Evolutionary conservation across 2,113 vertebrate genomes (phyloP).

Genomic region (Nothoprocta perdicaria): DNA sequence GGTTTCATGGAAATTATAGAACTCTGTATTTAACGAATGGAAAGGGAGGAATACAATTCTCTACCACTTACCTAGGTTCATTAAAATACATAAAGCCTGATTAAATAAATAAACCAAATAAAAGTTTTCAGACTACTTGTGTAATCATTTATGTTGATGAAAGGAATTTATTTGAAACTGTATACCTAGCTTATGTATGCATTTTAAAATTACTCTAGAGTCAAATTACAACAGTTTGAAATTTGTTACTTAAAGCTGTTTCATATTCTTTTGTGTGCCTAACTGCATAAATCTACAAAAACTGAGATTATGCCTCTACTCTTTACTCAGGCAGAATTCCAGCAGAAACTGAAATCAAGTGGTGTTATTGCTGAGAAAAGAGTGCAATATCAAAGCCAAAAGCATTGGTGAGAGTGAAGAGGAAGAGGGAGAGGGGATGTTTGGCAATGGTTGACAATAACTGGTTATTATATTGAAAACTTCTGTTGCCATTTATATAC

Average conservation of each 20-base stretch:
- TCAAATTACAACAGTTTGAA: not conserved
- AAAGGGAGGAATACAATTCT: not conserved
- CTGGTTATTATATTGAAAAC: not conserved
- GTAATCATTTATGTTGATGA: slow-evolving; percentile 16
- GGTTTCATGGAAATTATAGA: slow-evolving; percentile 4
- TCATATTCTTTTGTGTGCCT: slow-evolving; percentile 33
- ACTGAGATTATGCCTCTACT: not conserved
- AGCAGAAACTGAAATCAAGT: slow-evolving; percentile 35
- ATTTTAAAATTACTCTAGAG: not conserved
- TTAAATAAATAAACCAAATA: slow-evolving; percentile 49
- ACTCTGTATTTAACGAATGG: not conserved
- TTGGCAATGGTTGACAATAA: not conserved
- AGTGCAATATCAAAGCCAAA: slow-evolving; percentile 38
- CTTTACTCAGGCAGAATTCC: slow-evolving; percentile 25
- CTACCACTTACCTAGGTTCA: not conserved
- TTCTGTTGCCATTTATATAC: not conserved
- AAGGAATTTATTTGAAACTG: slow-evolving; percentile 21
- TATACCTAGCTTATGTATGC: not conserved
- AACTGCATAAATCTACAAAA: slow-evolving; percentile 32
- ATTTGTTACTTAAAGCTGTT: slow-evolving; percentile 29
- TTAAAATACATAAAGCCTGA: slow-evolving; percentile 20
- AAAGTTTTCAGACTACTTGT: not conserved
- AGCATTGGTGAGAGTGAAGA: too few species aligned
- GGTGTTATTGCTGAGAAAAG: slow-evolving; percentile 34
- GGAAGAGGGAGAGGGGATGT: too few species aligned